Conservation (phyloP, 2,113 vertebrate genomes). For the Fukomys damarensis region DNA sequence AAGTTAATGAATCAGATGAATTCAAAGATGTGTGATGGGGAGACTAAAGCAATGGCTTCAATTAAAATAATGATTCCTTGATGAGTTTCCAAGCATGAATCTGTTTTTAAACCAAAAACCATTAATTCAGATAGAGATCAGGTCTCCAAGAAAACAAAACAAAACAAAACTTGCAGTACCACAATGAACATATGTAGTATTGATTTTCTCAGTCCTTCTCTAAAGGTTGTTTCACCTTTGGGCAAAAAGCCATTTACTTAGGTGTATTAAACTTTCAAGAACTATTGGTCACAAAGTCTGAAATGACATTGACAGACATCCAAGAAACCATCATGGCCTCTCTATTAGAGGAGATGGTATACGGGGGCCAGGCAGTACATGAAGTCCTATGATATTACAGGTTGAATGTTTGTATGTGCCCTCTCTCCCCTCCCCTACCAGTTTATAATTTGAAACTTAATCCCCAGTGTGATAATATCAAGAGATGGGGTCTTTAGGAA, state of each 20-base stretch:
- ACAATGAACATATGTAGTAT: background rate
- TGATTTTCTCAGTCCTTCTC: background rate
- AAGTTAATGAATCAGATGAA: constrained; percentile 22
- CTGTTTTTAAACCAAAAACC: background rate
- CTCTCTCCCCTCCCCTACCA: background rate
- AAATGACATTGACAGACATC: background rate
- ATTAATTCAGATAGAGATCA: background rate
- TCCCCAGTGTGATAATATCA: background rate
- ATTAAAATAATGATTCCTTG: constrained; percentile 25
- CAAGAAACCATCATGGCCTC: background rate
- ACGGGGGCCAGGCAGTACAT: background rate
- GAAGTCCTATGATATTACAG: background rate
- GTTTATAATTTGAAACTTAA: background rate
- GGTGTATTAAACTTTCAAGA: background rate
- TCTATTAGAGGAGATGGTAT: background rate
- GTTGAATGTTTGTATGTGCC: background rate
- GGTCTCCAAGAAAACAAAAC: background rate
- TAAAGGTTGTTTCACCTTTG: background rate
- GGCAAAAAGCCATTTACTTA: constrained; percentile 22
- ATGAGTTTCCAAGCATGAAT: constrained; percentile 7
- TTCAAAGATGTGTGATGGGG: background rate
- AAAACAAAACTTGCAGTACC: background rate
- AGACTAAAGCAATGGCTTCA: background rate
- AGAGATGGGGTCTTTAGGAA: background rate
- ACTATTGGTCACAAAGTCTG: background rate